A percentile compares a stretch with the other conserved stretches of the same genome.
phyloP scores from a whole-genome alignment of 2,888 invertebrate species.

The Zonitis immaculata region DNA sequence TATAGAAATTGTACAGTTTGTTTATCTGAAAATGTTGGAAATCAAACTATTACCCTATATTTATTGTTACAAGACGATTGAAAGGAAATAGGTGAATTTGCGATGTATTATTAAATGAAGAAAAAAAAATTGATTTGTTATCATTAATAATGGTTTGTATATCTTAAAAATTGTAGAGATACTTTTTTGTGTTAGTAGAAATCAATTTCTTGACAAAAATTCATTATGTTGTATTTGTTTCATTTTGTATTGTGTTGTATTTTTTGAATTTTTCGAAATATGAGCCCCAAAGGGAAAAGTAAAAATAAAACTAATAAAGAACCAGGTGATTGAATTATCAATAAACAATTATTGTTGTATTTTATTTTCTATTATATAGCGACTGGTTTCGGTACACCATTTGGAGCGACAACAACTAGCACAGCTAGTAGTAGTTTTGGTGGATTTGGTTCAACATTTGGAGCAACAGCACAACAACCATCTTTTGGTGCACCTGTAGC shows the following conservation, averaged over 20 bases:
- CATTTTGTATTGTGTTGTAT: background rate
- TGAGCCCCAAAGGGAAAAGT: background rate
- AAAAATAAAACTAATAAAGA: background rate
- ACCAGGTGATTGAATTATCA: background rate
- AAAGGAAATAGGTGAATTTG: too few relatives aligned
- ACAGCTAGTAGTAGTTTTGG: slow-evolving; percentile 51
- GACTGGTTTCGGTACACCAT: slow-evolving; percentile 50
- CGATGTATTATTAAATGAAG: too few relatives aligned
- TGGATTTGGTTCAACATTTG: slow-evolving; percentile 43
- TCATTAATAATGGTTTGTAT: too few relatives aligned
- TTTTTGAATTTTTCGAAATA: background rate
- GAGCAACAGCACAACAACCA: slow-evolving; percentile 15
- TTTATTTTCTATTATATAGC: slow-evolving; percentile 24
- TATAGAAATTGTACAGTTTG: too few relatives aligned
- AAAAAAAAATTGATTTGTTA: too few relatives aligned
- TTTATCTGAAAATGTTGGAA: too few relatives aligned
- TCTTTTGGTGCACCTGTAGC: slow-evolving; percentile 32
- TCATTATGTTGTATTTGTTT: too few relatives aligned
- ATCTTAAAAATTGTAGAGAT: too few relatives aligned
- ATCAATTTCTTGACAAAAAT: too few relatives aligned
- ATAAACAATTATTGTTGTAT: background rate
- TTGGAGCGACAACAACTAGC: slow-evolving; percentile 44
- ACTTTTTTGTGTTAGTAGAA: too few relatives aligned
- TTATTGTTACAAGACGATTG: too few relatives aligned
- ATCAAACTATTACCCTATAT: too few relatives aligned